Percentiles rank a stretch among this genome's conserved stretches.
These are phyloP conservation scores for Microctenopoma stevenorrisi DNA, from an alignment of 2,797 vertebrate species.

Conservation along the genomic window DNA sequence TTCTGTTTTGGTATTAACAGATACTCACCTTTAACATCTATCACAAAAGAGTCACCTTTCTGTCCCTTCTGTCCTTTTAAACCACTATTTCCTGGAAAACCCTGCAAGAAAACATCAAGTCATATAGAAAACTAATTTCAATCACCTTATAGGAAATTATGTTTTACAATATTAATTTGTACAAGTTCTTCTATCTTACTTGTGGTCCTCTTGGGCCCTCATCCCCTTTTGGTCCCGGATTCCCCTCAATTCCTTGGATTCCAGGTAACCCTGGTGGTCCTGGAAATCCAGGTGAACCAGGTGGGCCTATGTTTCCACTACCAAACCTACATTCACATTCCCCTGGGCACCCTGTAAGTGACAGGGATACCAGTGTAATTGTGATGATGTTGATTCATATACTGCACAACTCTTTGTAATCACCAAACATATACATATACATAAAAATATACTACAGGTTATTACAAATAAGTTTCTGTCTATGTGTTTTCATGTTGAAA, in stretches of 20 bases:
- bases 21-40: constrained; percentile 54
- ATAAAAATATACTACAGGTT: not conserved
- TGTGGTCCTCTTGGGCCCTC: constrained; percentile 52
- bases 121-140: not conserved
- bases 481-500: not conserved
- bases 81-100: constrained; percentile 60
- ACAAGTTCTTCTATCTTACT: constrained; percentile 40
- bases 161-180: not conserved
- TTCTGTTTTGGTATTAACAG: not conserved
- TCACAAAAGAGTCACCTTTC: constrained; percentile 61
- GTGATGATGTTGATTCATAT: not conserved
- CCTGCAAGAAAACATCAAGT: constrained; percentile 51
- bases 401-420: not conserved
- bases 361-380: constrained; percentile 1
- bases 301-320: constrained; percentile 19
- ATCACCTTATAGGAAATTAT: not conserved
- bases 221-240: constrained; percentile 58
- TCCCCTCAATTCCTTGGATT: constrained; percentile 53
- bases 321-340: constrained; percentile 49
- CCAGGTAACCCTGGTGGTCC: constrained; percentile 67
- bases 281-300: constrained; percentile 57
- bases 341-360: constrained; percentile 58
- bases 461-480: not conserved
- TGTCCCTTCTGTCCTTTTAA: constrained; percentile 70
- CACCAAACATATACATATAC: not conserved